Evolutionary conservation across 2,797 vertebrate genomes (phyloP), one percentile per base, ranked within the genome.

Genomic region (Pseudotriccus pelzelni): DNA sequence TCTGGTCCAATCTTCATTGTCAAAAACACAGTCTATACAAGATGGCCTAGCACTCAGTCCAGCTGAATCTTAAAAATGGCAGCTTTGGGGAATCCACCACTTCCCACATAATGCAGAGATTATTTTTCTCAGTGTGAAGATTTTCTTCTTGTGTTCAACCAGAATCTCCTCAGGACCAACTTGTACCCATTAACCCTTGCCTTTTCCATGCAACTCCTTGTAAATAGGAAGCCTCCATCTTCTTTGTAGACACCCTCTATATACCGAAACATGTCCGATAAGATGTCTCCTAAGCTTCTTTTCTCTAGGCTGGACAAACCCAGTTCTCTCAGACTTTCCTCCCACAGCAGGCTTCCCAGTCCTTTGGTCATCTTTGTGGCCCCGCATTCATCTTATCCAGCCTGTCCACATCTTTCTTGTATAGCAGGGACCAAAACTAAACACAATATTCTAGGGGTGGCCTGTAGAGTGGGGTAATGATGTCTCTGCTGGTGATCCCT

Each of bases 121-220:
- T 46, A 27, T 34, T 39, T 12, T 23, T 68, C 22, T 75, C 7
- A 28, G 5, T 13, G 3, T 68, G 69, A 68, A 81, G 34, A 60
- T 53, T 60, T 60, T 53, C 14, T 18, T 47, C 59, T 13, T 36
- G 14, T 67, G 18, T 37, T 74, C 34, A 27, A 6, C 23, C 30
- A 60, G 15, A 36, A 49, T 43, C 22, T 68, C 12, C 15, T 75
- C 30, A 75, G 32, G 30, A 75, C 10, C 16, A 62, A 32, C 10
- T 68, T 55, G 22, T 17, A 32, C 8, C 25, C 32, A 27, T 27
- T 13, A 27, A 17, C 10, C 0, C 0, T 78, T 43, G 5, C 19
- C 25, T 60, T 68, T 75, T 53, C 46, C 8, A 12, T 36, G 39
- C 7, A 15, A 30, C 14, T 34, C 63, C 21, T 32, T 59, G 24